A percentile compares a stretch with the other conserved stretches of the same genome.
Evolutionary conservation across 2,888 invertebrate species (phyloP).

Genomic region (Eremobia ochroleuca): DNA sequence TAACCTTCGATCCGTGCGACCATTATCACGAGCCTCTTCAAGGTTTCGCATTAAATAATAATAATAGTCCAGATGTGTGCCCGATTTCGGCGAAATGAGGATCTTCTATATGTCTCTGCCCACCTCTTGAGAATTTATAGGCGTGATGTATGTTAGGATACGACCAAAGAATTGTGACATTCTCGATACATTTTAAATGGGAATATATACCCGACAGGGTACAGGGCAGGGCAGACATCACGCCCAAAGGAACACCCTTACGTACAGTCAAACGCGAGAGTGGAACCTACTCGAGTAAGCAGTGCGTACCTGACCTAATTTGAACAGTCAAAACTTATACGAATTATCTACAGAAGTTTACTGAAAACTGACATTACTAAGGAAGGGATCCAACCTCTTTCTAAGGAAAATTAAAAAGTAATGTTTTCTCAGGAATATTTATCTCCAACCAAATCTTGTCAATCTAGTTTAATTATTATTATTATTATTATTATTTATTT

Average conservation of each 20-base stretch:
- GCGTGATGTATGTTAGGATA: neutral
- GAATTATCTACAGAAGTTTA: neutral
- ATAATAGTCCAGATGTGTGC: neutral
- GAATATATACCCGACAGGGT: constrained; percentile 11
- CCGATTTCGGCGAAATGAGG: neutral
- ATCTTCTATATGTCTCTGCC: no score
- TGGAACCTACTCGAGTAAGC: neutral
- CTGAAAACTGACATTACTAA: neutral
- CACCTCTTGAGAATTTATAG: no score
- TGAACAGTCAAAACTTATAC: neutral
- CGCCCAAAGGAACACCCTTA: constrained; percentile 16
- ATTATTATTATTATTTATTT: no score
- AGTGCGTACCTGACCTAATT: neutral
- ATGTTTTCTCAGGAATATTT: no score
- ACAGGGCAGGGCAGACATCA: constrained; percentile 6
- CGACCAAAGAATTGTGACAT: neutral
- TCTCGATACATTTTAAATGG: constrained; percentile 17
- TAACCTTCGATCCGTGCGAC: neutral
- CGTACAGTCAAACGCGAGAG: constrained; percentile 5
- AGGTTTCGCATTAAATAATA: neutral
- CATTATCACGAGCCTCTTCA: neutral
- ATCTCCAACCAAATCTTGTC: neutral
- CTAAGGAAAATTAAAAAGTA: neutral
- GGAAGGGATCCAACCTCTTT: neutral
- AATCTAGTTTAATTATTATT: no score